Percentiles rank a stretch among this genome's conserved stretches.
Evolutionary conservation across 1,140 invertebrate genomes (phyloP).

Genomic region (Papilio dardanus): DNA sequence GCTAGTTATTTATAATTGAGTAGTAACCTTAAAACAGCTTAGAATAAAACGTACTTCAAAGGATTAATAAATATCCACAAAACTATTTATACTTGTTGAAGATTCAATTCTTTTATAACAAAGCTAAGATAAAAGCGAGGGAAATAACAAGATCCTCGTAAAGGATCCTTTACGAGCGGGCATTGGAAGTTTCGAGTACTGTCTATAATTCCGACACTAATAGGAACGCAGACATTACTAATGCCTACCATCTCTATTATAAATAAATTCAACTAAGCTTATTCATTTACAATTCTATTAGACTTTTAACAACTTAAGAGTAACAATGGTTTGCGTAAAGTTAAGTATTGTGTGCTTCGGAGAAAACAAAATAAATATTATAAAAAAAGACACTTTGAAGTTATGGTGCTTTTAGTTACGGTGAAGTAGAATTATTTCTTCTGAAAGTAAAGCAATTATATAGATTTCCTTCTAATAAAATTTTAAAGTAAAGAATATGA

Average conservation of each 20-base stretch:
- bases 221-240: neutral
- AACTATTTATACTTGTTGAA: constrained; percentile 1
- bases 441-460: too few species aligned
- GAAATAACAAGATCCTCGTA: constrained; percentile 13
- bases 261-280: neutral
- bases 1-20: too few species aligned
- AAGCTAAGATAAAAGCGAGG: constrained; percentile 7
- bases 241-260: neutral
- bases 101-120: constrained; percentile 21
- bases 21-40: neutral
- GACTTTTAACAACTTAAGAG: too few species aligned
- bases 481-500: too few species aligned
- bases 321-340: too few species aligned
- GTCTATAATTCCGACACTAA: constrained; percentile 11
- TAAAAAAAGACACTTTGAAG: too few species aligned
- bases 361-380: too few species aligned
- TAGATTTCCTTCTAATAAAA: too few species aligned
- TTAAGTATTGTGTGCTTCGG: too few species aligned
- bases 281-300: neutral
- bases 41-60: neutral
- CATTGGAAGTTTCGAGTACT: constrained; percentile 4
- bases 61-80: neutral
- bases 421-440: too few species aligned
- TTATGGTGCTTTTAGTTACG: too few species aligned
- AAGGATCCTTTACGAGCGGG: constrained; percentile 6